These are phyloP conservation scores for Anastrepha obliqua DNA, from an alignment of 1,140 invertebrate species.

Conservation along the genomic window DNA sequence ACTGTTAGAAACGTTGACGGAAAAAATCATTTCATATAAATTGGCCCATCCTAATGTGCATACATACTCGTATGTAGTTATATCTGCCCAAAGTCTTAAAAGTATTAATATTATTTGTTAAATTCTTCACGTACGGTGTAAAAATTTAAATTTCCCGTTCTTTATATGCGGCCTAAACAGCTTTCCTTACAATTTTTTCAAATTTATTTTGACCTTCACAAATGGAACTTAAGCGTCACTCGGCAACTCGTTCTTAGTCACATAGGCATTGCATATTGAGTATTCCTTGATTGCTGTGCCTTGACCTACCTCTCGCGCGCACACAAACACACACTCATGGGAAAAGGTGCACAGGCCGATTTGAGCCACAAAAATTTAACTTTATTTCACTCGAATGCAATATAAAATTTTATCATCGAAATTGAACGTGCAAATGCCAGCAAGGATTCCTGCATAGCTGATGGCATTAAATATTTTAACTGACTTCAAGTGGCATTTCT, in stretches of 20 bases:
- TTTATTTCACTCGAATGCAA: conserved; percentile 10
- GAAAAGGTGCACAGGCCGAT: background rate
- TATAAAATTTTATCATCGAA: background rate
- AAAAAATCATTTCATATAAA: too few relatives aligned
- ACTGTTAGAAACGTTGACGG: too few relatives aligned
- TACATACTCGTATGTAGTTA: too few relatives aligned
- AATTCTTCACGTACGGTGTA: too few relatives aligned
- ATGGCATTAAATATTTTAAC: background rate
- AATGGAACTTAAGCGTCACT: background rate
- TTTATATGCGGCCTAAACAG: too few relatives aligned
- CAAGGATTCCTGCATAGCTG: background rate
- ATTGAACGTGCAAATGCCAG: background rate
- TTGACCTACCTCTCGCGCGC: background rate
- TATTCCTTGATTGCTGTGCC: background rate
- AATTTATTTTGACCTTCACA: background rate
- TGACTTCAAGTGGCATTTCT: too few relatives aligned
- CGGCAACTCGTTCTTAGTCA: background rate
- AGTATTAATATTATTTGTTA: too few relatives aligned
- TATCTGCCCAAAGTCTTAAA: too few relatives aligned
- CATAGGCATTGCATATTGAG: conserved; percentile 10
- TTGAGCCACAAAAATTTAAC: background rate
- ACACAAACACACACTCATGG: background rate
- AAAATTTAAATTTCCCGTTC: too few relatives aligned
- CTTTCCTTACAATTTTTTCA: too few relatives aligned
- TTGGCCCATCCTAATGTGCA: too few relatives aligned